A percentile compares a stretch with the other conserved stretches of the same genome.
Conservation (phyloP, 2,797 vertebrate species). For the Stomatorhinus walkeri region DNA sequence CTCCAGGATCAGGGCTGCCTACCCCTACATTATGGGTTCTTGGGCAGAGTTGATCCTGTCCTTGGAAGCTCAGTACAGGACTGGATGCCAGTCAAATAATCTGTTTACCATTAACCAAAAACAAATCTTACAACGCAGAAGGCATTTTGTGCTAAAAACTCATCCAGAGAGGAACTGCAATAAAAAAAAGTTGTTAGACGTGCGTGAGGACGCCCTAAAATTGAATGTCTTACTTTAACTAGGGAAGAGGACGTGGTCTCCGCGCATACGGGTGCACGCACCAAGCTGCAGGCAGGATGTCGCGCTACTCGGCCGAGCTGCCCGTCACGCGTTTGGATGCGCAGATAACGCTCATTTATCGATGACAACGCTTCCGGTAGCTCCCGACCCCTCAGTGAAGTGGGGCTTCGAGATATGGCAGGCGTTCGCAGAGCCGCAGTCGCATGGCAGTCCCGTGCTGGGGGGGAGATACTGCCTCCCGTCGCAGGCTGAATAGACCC, state of each 20-base stretch:
- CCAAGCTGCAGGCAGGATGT: constrained; percentile 42
- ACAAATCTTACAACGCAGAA: background rate
- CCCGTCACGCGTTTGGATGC: constrained; percentile 41
- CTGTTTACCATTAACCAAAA: background rate
- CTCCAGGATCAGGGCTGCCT: background rate
- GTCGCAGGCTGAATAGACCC: constrained; percentile 30
- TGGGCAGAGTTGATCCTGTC: background rate
- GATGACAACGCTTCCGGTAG: constrained; percentile 46
- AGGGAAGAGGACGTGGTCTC: background rate
- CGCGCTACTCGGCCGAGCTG: constrained; percentile 32
- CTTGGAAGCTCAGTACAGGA: background rate
- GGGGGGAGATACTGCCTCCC: constrained; percentile 4
- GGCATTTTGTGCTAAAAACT: background rate
- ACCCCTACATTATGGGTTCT: background rate
- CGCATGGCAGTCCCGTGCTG: constrained; percentile 11
- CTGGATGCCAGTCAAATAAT: background rate
- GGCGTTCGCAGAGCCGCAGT: background rate
- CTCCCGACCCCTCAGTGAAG: constrained; percentile 32
- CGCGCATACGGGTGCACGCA: too few species aligned
- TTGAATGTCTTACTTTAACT: background rate
- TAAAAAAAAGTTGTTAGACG: background rate
- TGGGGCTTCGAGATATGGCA: constrained; percentile 31
- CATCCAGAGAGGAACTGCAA: background rate
- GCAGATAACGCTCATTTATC: constrained; percentile 46
- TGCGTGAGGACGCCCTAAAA: background rate